Base-by-base conservation (phyloP, 2,113 vertebrate genomes). In the Leptodactylus fuscus region DNA sequence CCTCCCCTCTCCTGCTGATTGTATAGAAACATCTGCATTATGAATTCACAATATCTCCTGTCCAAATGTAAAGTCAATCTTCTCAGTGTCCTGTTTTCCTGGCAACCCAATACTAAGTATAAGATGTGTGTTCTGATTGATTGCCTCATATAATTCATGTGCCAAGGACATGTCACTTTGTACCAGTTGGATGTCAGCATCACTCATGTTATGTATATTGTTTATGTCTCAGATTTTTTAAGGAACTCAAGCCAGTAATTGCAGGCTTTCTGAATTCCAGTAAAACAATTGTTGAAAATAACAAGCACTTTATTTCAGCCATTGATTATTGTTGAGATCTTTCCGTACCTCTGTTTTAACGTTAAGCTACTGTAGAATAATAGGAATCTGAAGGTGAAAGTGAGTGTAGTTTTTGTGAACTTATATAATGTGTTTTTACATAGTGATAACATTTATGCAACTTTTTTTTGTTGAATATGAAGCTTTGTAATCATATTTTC, bases 151-250 rank as follows among this genome's bases (percentile, higher is more conserved):
- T 67, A n/a, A 44, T 51, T 69, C 10, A 51, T 16, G 9, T 69
- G 71, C 82, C 71, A 84, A 76, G 71, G 22, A 84, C 55, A 77
- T 49, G 71, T 60, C 82, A 49, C 53, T 27, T 38, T 29, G 75
- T 65, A 60, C 55, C 48, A 22, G 55, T 44, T 34, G 27, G 24
- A 83, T 83, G 53, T 84, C 82, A 84, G 38, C 13, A 65, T 48
- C 69, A 75, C 67, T 60, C 62, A 51, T 82, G 48, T 5, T 71
- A 29, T 48, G 60, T 22, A 32, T 44, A 27, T 81, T 81, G 41
- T 32, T 65, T 3, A 81, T 81, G 55, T 44, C 55, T 27, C 20
- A 27, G 24, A 46, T 65, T 48, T 81, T 32, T 65, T 65, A 62
- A 65, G 51, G 12, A 44, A 41, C 36, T 51, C 29, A 34, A 5